Conservation (phyloP, 2,113 vertebrate genomes). For the Aspidoscelis tigris region DNA sequence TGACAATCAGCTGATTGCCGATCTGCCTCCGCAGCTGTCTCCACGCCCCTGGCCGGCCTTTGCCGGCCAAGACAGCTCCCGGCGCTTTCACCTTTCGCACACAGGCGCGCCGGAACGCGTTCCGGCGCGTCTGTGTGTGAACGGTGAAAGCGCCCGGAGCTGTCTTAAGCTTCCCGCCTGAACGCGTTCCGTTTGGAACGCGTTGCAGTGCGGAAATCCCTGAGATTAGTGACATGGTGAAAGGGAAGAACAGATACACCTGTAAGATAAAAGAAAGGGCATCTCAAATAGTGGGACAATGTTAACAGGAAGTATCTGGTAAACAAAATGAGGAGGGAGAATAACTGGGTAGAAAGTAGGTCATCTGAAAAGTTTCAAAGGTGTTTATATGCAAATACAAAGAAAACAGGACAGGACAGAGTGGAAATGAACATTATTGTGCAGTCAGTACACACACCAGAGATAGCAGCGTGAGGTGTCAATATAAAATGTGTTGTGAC, state of each 20-base stretch:
- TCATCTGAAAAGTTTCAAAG: constrained; percentile 27
- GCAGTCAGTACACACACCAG: not conserved
- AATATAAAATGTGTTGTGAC: not conserved
- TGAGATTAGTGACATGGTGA: not conserved
- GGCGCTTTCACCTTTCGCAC: no score
- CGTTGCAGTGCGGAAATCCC: no score
- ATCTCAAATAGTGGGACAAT: constrained; percentile 15
- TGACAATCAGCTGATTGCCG: no score
- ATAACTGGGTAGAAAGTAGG: not conserved
- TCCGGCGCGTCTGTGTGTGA: no score
- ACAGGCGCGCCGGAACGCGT: no score
- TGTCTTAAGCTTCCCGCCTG: no score
- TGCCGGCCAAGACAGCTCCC: no score
- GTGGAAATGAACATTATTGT: accelerated
- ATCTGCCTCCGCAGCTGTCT: no score
- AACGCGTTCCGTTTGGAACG: no score
- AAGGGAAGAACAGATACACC: constrained; percentile 8
- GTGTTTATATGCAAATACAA: not conserved
- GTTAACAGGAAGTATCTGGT: constrained; percentile 6
- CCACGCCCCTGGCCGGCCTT: no score
- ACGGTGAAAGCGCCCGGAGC: no score
- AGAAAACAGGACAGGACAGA: not conserved
- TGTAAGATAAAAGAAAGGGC: not conserved
- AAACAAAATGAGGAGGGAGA: not conserved
- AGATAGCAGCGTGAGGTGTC: not conserved